A percentile compares a stretch with the other conserved stretches of the same genome.
Evolutionary conservation across 2,797 vertebrate genomes (phyloP).

Genomic region (Danio aesculapii): DNA sequence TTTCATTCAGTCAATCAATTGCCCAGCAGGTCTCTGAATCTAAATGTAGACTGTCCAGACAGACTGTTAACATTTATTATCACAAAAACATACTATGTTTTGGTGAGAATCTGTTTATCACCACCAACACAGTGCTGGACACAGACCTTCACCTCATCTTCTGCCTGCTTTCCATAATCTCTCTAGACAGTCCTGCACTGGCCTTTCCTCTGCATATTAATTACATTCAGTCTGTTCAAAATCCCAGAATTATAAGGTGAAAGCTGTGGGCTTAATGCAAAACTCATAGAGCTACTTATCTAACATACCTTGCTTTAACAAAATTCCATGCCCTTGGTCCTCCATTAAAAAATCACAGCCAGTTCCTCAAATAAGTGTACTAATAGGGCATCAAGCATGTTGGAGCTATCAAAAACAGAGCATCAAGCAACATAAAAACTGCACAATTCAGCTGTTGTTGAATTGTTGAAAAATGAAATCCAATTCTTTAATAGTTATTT

Average conservation of each 20-base stretch:
- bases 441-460: background rate
- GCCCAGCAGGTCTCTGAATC: background rate
- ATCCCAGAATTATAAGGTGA: conserved; percentile 35
- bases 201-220: conserved; percentile 50
- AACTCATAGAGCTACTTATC: background rate
- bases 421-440: background rate
- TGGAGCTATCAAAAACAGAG: background rate
- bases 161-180: conserved; percentile 19
- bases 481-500: conserved; percentile 28
- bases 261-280: conserved; percentile 25
- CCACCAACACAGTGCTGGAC: conserved; percentile 8
- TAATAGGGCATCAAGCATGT: conserved; percentile 15
- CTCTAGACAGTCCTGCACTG: conserved; percentile 5
- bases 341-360: background rate
- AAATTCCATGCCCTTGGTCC: background rate
- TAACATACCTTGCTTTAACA: background rate
- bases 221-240: conserved; percentile 18
- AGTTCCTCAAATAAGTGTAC: background rate
- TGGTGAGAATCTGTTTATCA: background rate
- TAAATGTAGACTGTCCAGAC: conserved; percentile 5
- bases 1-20: background rate
- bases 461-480: conserved; percentile 16
- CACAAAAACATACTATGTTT: background rate
- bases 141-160: conserved; percentile 19
- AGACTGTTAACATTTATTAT: background rate